Conservation (phyloP, 2,113 vertebrate species). For the Arothron firmamentum region DNA sequence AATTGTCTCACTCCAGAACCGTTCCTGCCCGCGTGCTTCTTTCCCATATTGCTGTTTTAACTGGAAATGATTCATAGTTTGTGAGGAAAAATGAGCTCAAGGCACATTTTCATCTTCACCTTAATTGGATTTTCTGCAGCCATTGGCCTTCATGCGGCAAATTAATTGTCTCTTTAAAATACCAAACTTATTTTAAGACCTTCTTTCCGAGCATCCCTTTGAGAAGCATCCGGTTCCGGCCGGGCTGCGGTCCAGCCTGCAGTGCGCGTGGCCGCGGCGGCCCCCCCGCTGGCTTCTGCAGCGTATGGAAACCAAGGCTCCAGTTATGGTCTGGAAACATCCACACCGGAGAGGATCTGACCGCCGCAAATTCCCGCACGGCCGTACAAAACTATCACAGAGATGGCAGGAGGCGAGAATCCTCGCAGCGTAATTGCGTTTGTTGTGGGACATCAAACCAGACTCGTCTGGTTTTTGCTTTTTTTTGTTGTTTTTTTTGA, state of each 20-base stretch:
- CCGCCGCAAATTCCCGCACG: slow-evolving; percentile 18
- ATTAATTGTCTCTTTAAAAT: slow-evolving; percentile 47
- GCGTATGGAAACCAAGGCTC: slow-evolving; percentile 30
- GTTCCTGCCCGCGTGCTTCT: slow-evolving; percentile 22
- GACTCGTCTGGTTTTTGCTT: slow-evolving; percentile 52
- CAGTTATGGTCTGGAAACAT: slow-evolving; percentile 23
- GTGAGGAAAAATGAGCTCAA: slow-evolving; percentile 30
- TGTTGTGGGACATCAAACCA: slow-evolving; percentile 32
- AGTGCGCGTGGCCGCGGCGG: slow-evolving; percentile 26
- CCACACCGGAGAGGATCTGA: slow-evolving; percentile 20
- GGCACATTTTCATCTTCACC: slow-evolving; percentile 35
- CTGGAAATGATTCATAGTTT: slow-evolving; percentile 36
- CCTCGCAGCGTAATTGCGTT: slow-evolving; percentile 38
- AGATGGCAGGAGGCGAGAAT: slow-evolving; percentile 35
- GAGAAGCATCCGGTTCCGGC: too few species aligned
- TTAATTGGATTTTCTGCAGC: slow-evolving; percentile 45
- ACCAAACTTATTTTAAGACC: slow-evolving; percentile 23
- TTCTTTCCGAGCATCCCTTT: slow-evolving; percentile 11
- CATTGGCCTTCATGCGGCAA: slow-evolving; percentile 29
- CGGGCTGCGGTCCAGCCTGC: slow-evolving; percentile 46
- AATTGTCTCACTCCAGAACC: slow-evolving; percentile 10
- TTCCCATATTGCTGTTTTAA: slow-evolving; percentile 35
- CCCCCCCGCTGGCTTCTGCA: slow-evolving; percentile 24
- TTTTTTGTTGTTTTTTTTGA: slow-evolving; percentile 59
- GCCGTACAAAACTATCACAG: slow-evolving; percentile 10